Conservation (phyloP, 2,888 invertebrate genomes). For the Alentia gelatinosa region DNA sequence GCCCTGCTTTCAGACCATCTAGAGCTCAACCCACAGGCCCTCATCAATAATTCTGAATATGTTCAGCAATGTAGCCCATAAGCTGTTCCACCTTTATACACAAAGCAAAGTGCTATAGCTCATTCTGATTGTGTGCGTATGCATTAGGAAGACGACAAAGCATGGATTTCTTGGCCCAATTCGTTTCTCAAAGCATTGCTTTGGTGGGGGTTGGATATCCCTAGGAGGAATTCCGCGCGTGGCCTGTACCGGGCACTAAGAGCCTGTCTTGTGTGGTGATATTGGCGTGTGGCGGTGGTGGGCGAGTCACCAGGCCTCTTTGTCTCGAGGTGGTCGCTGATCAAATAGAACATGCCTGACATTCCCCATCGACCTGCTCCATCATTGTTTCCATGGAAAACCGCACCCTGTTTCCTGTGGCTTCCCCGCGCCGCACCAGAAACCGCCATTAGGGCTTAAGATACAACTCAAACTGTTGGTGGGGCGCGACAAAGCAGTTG, state of each 20-base stretch:
- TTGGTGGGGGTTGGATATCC: not conserved
- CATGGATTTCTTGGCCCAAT: not conserved
- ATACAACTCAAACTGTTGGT: conserved; percentile 27
- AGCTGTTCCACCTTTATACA: no score
- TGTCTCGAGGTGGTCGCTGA: conserved; percentile 14
- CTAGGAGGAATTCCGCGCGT: not conserved
- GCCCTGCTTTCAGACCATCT: no score
- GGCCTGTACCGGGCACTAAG: not conserved
- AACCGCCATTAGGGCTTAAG: conserved; percentile 44
- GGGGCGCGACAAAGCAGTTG: not conserved
- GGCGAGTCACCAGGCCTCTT: conserved; percentile 21
- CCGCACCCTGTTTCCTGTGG: conserved; percentile 27
- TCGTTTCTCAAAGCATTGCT: conserved; percentile 2
- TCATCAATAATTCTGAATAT: no score
- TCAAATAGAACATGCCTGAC: conserved; percentile 36
- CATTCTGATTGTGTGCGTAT: not conserved
- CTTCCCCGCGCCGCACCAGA: not conserved
- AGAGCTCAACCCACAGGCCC: no score
- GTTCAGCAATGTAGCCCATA: no score
- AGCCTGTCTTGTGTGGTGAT: not conserved
- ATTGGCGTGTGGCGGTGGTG: not conserved
- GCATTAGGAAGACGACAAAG: not conserved
- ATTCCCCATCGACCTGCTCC: conserved; percentile 19
- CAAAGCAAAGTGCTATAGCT: no score
- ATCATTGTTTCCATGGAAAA: conserved; percentile 44